A percentile compares a stretch with the other conserved stretches of the same genome.
Conservation (phyloP, 2,888 invertebrate genomes). For the Chorisops tibialis region DNA sequence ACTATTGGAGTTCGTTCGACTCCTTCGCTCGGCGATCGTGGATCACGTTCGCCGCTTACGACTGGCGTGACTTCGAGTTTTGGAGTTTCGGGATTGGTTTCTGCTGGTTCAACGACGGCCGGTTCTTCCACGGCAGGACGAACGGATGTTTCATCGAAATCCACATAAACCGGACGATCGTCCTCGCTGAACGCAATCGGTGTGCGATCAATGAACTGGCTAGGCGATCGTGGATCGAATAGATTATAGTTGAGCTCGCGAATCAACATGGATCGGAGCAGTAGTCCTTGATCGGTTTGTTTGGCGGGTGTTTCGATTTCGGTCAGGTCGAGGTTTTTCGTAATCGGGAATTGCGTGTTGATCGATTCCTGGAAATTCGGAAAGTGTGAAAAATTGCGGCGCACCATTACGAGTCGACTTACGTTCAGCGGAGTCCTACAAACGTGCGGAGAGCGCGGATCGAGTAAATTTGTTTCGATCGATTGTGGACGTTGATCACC, state of each 20-base stretch:
- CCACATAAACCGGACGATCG: constrained; percentile 10
- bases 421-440: constrained; percentile 32
- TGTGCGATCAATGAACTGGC: constrained; percentile 28
- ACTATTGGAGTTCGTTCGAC: constrained; percentile 30
- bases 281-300: neutral
- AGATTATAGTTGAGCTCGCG: constrained; percentile 13
- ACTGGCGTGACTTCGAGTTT: neutral
- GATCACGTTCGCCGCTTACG: constrained; percentile 13
- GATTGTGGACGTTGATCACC: neutral
- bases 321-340: constrained; percentile 10
- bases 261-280: constrained; percentile 10
- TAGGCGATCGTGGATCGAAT: constrained; percentile 34
- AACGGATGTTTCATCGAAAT: neutral
- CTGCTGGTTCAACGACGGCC: neutral
- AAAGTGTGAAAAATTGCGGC: neutral
- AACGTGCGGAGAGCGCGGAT: constrained; percentile 31
- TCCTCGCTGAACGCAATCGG: constrained; percentile 29
- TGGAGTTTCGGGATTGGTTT: neutral
- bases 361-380: constrained; percentile 11
- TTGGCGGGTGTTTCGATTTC: neutral
- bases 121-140: neutral
- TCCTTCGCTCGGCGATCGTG: constrained; percentile 28
- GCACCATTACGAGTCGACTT: neutral
- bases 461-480: neutral
- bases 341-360: constrained; percentile 2